A percentile compares a stretch with the other conserved stretches of the same genome.
phyloP scores from a whole-genome alignment of 2,797 vertebrate genomes.

The Cynopterus sphinx region DNA sequence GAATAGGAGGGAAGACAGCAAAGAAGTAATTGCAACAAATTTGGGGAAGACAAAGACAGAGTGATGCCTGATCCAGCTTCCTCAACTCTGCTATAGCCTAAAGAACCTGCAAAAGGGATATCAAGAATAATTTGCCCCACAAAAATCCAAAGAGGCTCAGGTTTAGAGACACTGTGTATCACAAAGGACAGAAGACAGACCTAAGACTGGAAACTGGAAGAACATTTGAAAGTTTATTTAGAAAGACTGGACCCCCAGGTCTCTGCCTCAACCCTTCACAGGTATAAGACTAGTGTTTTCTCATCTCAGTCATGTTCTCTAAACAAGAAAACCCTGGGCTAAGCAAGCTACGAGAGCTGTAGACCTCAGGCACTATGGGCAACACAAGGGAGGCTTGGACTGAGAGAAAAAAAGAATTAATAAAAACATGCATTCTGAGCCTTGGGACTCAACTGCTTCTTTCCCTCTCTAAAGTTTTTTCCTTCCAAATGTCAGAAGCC shows the following conservation, averaged over 20 bases:
- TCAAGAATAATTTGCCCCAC: background rate
- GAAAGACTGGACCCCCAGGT: background rate
- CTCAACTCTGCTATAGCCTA: background rate
- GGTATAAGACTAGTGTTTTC: background rate
- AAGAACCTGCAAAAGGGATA: background rate
- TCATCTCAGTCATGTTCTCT: background rate
- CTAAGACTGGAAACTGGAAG: background rate
- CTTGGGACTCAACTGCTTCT: background rate
- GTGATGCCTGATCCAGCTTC: background rate
- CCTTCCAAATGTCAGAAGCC: background rate
- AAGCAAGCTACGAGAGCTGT: background rate
- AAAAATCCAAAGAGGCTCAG: background rate
- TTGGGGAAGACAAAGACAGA: background rate
- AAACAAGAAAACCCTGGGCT: background rate
- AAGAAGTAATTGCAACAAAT: background rate
- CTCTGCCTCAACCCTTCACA: background rate
- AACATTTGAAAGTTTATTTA: background rate
- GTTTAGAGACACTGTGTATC: background rate
- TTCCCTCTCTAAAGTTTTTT: background rate
- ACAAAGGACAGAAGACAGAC: background rate
- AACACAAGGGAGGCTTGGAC: background rate
- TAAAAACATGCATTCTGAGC: background rate
- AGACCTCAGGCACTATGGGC: background rate
- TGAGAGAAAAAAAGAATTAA: background rate
- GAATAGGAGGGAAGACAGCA: background rate